phyloP scores from a whole-genome alignment of 2,113 vertebrate genomes.

The Ancistrus triradiatus region DNA sequence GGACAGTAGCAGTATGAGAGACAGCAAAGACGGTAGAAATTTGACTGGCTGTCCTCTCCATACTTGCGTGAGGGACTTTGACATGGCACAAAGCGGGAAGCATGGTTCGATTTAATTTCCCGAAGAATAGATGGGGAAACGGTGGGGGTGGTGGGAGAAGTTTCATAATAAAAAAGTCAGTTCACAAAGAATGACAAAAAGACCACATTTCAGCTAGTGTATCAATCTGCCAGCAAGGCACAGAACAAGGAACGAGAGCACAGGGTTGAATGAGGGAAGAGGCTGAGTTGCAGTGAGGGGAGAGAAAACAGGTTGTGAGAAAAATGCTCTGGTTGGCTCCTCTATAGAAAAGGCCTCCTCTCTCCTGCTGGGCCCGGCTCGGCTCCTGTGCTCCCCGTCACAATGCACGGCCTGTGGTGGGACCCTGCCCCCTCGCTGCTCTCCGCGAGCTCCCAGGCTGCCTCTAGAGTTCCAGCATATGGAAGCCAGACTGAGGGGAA shows the following conservation, averaged over 20 bases:
- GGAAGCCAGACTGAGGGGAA: constrained; percentile 60
- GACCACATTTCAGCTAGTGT: constrained; percentile 64
- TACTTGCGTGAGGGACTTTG: constrained; percentile 63
- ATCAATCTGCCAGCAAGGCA: constrained; percentile 62
- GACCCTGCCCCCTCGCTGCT: constrained; percentile 59
- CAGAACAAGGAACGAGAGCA: constrained; percentile 34
- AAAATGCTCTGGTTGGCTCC: constrained; percentile 64
- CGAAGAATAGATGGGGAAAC: constrained; percentile 54
- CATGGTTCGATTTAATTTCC: constrained; percentile 57
- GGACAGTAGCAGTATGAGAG: constrained; percentile 62
- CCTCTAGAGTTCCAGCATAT: constrained; percentile 66
- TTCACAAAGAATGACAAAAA: constrained; percentile 56
- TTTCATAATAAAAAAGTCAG: constrained; percentile 58
- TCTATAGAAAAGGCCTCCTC: constrained; percentile 67
- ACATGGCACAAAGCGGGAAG: constrained; percentile 68
- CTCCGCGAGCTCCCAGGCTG: constrained; percentile 64
- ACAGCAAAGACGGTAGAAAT: constrained; percentile 58
- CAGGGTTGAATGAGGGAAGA: constrained; percentile 34
- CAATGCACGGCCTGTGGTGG: constrained; percentile 52
- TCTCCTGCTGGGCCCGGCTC: constrained; percentile 67
- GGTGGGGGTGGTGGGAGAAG: constrained; percentile 36
- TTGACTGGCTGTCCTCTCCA: constrained; percentile 49
- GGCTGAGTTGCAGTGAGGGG: constrained; percentile 39
- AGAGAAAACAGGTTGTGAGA: constrained; percentile 67
- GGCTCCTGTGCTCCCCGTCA: constrained; percentile 66